phyloP scores from a whole-genome alignment of 2,797 vertebrate genomes.

The Aplochiton taeniatus region DNA sequence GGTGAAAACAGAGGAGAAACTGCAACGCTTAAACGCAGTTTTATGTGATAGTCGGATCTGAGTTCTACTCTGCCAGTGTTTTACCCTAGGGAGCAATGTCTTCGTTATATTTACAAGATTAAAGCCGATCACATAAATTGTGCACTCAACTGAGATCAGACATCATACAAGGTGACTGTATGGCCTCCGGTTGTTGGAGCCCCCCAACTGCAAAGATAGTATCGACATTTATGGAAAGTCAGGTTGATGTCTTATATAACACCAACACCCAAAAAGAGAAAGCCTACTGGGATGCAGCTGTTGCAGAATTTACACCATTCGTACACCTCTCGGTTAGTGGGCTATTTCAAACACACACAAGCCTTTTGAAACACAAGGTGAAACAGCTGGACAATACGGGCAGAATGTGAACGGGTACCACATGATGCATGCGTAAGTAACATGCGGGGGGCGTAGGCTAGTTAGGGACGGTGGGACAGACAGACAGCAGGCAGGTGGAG shows the following conservation, averaged over 20 bases:
- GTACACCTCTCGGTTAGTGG: no score
- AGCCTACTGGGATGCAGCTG: no score
- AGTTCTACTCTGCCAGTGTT: constrained; percentile 7
- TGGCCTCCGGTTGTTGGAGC: constrained; percentile 8
- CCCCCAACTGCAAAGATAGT: neutral
- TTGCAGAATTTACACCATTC: no score
- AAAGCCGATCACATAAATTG: constrained; percentile 11
- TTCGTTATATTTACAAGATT: constrained; percentile 9
- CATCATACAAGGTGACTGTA: constrained; percentile 1
- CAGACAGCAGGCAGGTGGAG: constrained; percentile 35
- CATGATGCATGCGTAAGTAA: no score
- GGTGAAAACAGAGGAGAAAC: neutral
- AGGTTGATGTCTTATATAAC: neutral
- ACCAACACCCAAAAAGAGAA: constrained; percentile 23
- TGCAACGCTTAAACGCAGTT: constrained; percentile 3
- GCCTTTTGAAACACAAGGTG: no score
- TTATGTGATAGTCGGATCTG: constrained; percentile 18
- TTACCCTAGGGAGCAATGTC: neutral
- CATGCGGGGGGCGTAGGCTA: no score
- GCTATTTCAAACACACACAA: no score
- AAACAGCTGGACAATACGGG: no score
- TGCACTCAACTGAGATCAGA: constrained; percentile 15
- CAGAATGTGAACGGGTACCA: no score
- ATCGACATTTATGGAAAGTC: neutral
- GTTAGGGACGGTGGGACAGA: constrained; percentile 12